Evolutionary conservation across 2,113 vertebrate genomes (phyloP), one percentile per base, ranked within the genome.

Genomic region (Melanerpes formicivorus): DNA sequence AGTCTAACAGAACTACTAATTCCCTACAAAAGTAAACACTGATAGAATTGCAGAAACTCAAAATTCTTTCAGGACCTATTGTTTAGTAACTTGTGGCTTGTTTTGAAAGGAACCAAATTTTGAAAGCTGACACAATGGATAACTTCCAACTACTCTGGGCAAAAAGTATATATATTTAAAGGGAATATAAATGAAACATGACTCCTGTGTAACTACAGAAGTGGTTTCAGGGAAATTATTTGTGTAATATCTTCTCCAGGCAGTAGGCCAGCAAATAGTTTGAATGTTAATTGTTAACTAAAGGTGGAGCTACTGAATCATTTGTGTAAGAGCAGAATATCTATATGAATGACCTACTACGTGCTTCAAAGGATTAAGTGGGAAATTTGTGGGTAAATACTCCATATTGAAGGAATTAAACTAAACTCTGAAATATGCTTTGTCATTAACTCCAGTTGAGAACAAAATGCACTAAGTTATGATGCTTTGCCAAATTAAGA

Each of bases 181-280:
- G 44, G n/a, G 25, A 81, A 64, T 67, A 76, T 16, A 86, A 86
- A 63, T 92, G 71, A 78, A 93, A 91, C 21, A 14, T 50, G 65
- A 90, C 58, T 78, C 60, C 56, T 44, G 9, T 34, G 42, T 82
- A 86, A 73, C 80, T 71, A 74, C 65, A 88, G 48, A 93, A 91
- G 37, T 74, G 37, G 50, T 90, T 90, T 91, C 54, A 55, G 40
- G 50, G 34, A 83, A 75, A 62, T 76, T 60, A 66, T 90, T 83
- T 91, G 66, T 65, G 15, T 83, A 58, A 40, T 72, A 87, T 81
- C n/a, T 90, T 86, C 27, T 58, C 52, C 18, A 34, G 90, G 79
- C 71, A 66, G 18, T 66, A 87, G 71, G 84, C 67, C 94, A 93
- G 75, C 78, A 92, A 89, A 91, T 93, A 93, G 86, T 92, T 94